Percentiles rank a stretch among this genome's conserved stretches.
These are phyloP conservation scores for Pherbina coryleti DNA, from an alignment of 2,888 invertebrate genomes.

Conservation along the genomic window DNA sequence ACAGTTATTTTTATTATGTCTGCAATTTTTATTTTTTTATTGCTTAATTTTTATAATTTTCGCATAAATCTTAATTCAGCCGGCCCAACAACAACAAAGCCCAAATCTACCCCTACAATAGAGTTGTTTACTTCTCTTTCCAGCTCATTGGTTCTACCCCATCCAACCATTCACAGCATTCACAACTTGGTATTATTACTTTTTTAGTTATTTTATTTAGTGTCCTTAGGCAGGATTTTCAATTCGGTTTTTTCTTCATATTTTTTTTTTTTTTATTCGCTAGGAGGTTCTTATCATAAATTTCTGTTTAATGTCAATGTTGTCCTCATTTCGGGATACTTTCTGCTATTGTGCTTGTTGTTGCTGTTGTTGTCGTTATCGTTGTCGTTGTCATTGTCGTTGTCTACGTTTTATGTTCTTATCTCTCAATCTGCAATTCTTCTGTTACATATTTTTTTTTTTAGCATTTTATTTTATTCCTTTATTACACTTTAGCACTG, in stretches of 20 bases:
- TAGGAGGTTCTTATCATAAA: slow-evolving; percentile 20
- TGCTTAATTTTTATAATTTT: too few species aligned
- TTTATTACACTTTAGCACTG: neutral
- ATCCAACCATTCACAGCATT: neutral
- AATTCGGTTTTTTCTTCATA: neutral
- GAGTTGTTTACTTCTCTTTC: too few species aligned
- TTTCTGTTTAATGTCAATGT: slow-evolving; percentile 32
- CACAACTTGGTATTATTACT: neutral
- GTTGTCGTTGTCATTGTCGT: neutral
- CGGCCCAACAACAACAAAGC: too few species aligned
- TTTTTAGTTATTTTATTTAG: neutral
- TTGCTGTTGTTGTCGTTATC: neutral
- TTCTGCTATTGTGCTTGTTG: neutral
- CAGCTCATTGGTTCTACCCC: too few species aligned
- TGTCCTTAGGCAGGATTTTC: neutral
- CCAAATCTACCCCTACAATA: too few species aligned
- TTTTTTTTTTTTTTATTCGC: neutral
- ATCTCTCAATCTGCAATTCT: neutral
- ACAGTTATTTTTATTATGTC: too few species aligned
- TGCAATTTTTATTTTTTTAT: too few species aligned
- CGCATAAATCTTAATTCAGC: too few species aligned
- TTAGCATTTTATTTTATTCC: neutral
- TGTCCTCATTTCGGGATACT: slow-evolving; percentile 19
- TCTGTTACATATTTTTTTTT: neutral
- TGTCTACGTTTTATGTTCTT: neutral